Conservation (phyloP, 2,113 vertebrate species). For the Felis catus region DNA sequence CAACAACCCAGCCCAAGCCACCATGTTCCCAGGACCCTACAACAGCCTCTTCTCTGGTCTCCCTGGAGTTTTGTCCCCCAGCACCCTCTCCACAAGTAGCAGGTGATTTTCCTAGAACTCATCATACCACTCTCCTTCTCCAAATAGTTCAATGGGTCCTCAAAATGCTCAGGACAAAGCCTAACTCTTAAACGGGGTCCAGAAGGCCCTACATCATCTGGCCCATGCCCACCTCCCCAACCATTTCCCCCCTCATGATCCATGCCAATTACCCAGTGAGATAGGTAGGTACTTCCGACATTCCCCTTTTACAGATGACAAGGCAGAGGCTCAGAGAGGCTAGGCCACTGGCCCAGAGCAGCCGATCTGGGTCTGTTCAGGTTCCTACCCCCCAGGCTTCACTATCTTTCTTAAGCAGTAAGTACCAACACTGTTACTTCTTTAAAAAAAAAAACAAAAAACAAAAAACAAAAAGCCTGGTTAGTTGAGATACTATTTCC, state of each 20-base stretch:
- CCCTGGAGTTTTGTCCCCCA: not conserved
- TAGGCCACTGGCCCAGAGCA: not conserved
- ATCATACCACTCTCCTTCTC: not conserved
- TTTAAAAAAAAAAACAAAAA: not conserved
- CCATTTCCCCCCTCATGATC: not conserved
- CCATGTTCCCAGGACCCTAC: not conserved
- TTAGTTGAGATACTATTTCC: not conserved
- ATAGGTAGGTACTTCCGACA: not conserved
- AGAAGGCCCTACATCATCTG: too few relatives aligned
- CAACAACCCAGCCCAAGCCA: not conserved
- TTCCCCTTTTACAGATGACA: not conserved
- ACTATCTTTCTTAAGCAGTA: not conserved
- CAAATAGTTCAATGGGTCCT: not conserved
- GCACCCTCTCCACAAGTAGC: not conserved
- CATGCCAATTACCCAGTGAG: not conserved
- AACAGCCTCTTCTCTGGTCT: not conserved
- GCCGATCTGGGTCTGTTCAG: not conserved
- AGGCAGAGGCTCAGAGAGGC: not conserved
- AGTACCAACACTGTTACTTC: not conserved
- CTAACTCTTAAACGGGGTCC: not conserved
- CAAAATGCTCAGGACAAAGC: not conserved
- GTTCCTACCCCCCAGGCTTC: not conserved
- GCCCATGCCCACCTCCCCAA: not conserved
- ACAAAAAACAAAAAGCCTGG: not conserved
- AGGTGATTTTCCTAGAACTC: not conserved